Conservation (phyloP, 2,888 invertebrate genomes). For the Nymphalis polychloros region DNA sequence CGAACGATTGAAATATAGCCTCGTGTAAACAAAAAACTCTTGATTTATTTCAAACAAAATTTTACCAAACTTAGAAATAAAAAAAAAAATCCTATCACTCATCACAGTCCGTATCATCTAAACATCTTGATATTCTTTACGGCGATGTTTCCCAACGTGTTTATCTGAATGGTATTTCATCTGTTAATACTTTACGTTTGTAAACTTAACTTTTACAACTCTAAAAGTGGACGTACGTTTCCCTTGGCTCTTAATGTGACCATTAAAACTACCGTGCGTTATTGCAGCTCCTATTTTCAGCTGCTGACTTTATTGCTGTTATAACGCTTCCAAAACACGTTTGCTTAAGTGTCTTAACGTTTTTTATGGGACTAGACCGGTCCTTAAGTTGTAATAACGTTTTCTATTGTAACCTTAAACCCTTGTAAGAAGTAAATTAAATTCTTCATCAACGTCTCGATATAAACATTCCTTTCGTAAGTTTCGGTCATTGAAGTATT, state of each 20-base stretch:
- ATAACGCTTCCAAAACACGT: constrained; percentile 46
- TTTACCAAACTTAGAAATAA: constrained; percentile 19
- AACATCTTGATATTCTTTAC: constrained; percentile 35
- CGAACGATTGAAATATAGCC: constrained; percentile 25
- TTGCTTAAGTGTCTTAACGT: constrained; percentile 42
- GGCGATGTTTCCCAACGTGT: constrained; percentile 24
- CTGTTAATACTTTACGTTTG: constrained; percentile 46
- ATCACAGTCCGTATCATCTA: constrained; percentile 16
- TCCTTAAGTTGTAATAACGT: constrained; percentile 26
- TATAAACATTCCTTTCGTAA: no score
- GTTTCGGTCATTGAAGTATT: no score
- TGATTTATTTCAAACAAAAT: constrained; percentile 34
- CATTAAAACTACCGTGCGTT: constrained; percentile 57
- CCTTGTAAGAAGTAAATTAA: constrained; percentile 8
- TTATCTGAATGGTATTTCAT: constrained; percentile 38
- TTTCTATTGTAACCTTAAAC: constrained; percentile 23
- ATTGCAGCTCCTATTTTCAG: constrained; percentile 56
- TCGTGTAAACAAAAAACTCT: constrained; percentile 26
- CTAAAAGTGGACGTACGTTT: constrained; percentile 56
- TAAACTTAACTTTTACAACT: constrained; percentile 54
- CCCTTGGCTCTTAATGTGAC: constrained; percentile 50
- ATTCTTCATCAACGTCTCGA: neutral
- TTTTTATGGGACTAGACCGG: constrained; percentile 37
- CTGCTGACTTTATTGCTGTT: constrained; percentile 48
- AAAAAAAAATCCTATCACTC: constrained; percentile 25